A percentile compares a stretch with the other conserved stretches of the same genome.
phyloP scores from a whole-genome alignment of 2,797 vertebrate genomes.

The Darevskia nairensis region DNA sequence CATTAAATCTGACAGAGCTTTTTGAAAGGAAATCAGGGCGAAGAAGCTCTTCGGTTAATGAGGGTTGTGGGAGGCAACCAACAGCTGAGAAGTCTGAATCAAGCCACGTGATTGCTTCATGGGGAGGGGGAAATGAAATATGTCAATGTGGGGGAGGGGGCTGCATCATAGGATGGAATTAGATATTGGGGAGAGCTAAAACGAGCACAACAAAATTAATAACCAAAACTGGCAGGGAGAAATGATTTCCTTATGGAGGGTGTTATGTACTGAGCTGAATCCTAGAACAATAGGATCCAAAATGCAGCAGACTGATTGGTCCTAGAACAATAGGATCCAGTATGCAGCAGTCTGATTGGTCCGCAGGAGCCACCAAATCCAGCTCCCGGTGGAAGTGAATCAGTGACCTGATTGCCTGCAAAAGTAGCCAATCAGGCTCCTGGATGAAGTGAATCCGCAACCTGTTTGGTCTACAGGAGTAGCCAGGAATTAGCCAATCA shows the following conservation, averaged over 20 bases:
- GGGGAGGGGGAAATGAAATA: conserved; percentile 32
- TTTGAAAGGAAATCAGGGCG: conserved; percentile 65
- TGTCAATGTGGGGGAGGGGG: not conserved
- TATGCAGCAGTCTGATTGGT: no score
- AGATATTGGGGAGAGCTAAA: not conserved
- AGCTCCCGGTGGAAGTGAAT: no score
- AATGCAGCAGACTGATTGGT: no score
- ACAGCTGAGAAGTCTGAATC: conserved; percentile 52
- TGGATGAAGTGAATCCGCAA: no score
- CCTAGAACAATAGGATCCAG: no score
- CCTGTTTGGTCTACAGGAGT: no score
- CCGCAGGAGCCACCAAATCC: no score
- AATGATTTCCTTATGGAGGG: not conserved
- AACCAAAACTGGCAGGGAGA: not conserved
- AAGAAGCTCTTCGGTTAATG: conserved; percentile 57
- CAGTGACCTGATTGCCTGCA: no score
- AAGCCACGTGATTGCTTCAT: conserved; percentile 42
- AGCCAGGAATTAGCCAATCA: no score
- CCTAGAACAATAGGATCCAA: no score
- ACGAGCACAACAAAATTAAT: not conserved
- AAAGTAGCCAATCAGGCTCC: no score
- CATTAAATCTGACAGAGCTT: conserved; percentile 66
- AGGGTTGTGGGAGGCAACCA: conserved; percentile 41
- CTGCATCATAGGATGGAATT: not conserved
- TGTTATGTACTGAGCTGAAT: no score